Conservation (phyloP, 1,140 invertebrate species). For the Dreissena polymorpha region DNA sequence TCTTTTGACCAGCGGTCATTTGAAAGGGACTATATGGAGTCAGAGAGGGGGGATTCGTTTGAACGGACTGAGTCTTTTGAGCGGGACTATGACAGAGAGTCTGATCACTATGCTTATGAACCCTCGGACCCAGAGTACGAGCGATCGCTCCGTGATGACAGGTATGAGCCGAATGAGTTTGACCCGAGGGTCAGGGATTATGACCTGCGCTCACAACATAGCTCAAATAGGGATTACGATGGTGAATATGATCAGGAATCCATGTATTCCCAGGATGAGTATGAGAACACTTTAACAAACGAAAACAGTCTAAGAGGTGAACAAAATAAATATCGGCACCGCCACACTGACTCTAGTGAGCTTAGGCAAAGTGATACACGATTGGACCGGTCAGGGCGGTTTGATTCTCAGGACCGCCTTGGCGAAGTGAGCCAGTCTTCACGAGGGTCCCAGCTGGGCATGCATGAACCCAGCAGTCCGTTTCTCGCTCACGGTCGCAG, state of each 20-base stretch:
- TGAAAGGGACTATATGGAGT: slow-evolving; percentile 62
- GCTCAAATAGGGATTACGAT: slow-evolving; percentile 48
- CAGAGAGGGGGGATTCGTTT: slow-evolving; percentile 40
- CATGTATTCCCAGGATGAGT: slow-evolving; percentile 32
- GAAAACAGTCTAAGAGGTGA: slow-evolving; percentile 46
- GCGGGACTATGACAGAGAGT: slow-evolving; percentile 1
- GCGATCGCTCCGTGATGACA: slow-evolving; percentile 22
- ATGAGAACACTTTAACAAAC: slow-evolving; percentile 36
- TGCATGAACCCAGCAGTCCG: slow-evolving; percentile 10
- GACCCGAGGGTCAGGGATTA: slow-evolving; percentile 38
- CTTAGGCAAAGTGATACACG: slow-evolving; percentile 34
- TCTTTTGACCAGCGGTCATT: slow-evolving; percentile 68
- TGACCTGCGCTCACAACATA: slow-evolving; percentile 37
- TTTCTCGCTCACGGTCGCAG: slow-evolving; percentile 68
- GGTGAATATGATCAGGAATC: slow-evolving; percentile 36
- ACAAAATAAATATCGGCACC: slow-evolving; percentile 28
- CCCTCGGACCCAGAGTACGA: slow-evolving; percentile 44
- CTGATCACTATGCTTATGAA: slow-evolving; percentile 45
- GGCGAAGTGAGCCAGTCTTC: slow-evolving; percentile 28
- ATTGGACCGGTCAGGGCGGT: slow-evolving; percentile 65
- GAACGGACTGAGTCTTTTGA: slow-evolving; percentile 51
- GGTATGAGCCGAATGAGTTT: slow-evolving; percentile 23
- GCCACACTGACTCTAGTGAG: slow-evolving; percentile 12
- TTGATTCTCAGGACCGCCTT: slow-evolving; percentile 59
- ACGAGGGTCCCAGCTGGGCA: slow-evolving; percentile 32